A percentile compares a stretch with the other conserved stretches of the same genome.
phyloP scores from a whole-genome alignment of 2,888 invertebrate genomes.

The Trichopria drosophilae region DNA sequence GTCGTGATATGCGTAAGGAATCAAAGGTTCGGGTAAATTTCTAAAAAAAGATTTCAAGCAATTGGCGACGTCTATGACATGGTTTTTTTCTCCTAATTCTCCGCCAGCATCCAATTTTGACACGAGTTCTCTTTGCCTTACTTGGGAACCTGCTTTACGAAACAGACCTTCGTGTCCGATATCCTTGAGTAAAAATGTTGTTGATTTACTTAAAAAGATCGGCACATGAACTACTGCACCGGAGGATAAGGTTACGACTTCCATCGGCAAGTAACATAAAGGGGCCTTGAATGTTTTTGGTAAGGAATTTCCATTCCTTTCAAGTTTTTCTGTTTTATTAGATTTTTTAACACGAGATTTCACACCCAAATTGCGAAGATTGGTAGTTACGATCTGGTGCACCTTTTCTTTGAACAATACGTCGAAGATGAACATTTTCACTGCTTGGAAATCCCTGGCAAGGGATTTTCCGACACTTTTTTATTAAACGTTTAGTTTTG shows the following conservation, averaged over 20 bases:
- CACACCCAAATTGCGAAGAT: constrained; percentile 71
- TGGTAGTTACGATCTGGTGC: constrained; percentile 64
- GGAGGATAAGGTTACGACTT: constrained; percentile 67
- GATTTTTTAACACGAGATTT: constrained; percentile 72
- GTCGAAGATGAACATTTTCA: constrained; percentile 63
- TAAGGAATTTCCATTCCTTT: constrained; percentile 41
- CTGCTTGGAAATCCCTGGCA: too few relatives aligned
- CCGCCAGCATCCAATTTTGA: constrained; percentile 74
- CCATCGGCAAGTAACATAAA: constrained; percentile 61
- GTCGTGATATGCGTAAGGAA: constrained; percentile 75
- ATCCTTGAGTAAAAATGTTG: constrained; percentile 69
- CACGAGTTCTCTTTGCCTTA: constrained; percentile 80
- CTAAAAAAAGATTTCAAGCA: constrained; percentile 84
- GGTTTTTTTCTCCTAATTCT: constrained; percentile 70
- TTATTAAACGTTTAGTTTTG: constrained; percentile 31
- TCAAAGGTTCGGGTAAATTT: constrained; percentile 81
- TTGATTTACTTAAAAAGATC: constrained; percentile 72
- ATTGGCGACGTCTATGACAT: constrained; percentile 83
- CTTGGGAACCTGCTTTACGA: constrained; percentile 83
- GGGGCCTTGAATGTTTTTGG: constrained; percentile 62
- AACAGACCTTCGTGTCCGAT: constrained; percentile 82
- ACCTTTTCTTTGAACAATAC: constrained; percentile 63
- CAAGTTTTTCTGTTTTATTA: constrained; percentile 54
- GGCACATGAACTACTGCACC: constrained; percentile 75
- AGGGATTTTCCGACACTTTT: too few relatives aligned